Conservation (phyloP, 2,113 vertebrate species). For the Chionodraco myersi region DNA sequence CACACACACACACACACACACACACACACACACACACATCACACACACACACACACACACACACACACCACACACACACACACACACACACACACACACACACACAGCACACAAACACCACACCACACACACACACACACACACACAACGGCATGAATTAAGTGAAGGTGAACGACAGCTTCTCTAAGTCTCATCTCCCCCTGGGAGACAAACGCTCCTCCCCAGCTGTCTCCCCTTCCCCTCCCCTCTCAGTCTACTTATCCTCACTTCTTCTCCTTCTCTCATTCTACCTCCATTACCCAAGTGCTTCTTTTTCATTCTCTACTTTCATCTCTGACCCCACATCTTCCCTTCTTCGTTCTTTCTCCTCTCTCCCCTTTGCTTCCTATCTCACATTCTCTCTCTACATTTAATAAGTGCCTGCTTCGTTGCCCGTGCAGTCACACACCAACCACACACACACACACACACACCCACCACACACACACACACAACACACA, state of each 20-base stretch:
- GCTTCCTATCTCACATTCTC: constrained; percentile 67
- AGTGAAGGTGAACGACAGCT: constrained; percentile 86
- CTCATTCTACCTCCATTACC: constrained; percentile 55
- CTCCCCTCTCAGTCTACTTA: constrained; percentile 52
- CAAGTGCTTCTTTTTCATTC: constrained; percentile 56
- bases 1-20: too few relatives aligned
- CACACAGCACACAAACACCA: constrained; percentile 23
- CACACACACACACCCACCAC: constrained; percentile 32
- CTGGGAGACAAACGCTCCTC: constrained; percentile 53
- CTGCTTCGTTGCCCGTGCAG: constrained; percentile 77
- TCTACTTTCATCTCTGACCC: constrained; percentile 62
- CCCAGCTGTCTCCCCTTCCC: constrained; percentile 51
- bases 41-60: constrained; percentile 14
- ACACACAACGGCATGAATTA: constrained; percentile 75
- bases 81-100: too few relatives aligned
- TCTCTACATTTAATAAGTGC: constrained; percentile 83
- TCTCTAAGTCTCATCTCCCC: constrained; percentile 79
- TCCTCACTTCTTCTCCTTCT: constrained; percentile 46
- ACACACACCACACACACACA: not conserved
- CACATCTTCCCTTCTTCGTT: constrained; percentile 52
- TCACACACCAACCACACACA: constrained; percentile 30
- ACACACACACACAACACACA: not conserved
- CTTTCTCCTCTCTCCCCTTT: constrained; percentile 29
- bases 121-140: constrained; percentile 19
- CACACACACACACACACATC: constrained; percentile 25